phyloP scores from a whole-genome alignment of 2,797 vertebrate species.

The Bovichtus variegatus region DNA sequence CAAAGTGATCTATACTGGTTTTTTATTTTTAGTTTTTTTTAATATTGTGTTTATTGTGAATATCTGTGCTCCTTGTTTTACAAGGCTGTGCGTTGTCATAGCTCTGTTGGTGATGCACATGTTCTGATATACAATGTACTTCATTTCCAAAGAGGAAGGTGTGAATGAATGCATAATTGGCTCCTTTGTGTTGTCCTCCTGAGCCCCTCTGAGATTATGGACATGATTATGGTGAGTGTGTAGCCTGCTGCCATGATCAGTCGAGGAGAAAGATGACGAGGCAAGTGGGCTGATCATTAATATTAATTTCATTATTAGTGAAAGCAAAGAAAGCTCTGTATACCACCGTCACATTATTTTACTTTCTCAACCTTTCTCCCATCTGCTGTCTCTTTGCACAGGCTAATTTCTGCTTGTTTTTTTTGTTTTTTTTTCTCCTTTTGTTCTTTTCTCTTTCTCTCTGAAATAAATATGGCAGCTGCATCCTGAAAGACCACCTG shows the following conservation, averaged over 20 bases:
- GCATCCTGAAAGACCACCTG: constrained; percentile 46
- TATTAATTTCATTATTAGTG: constrained; percentile 43
- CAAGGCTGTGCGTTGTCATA: not conserved
- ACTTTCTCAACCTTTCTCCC: constrained; percentile 18
- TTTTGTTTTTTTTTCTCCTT: constrained; percentile 2
- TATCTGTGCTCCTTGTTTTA: constrained; percentile 12
- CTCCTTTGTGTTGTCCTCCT: constrained; percentile 17
- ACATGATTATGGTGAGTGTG: constrained; percentile 28
- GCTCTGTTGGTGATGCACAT: not conserved
- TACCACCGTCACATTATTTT: constrained; percentile 29
- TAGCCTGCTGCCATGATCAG: constrained; percentile 29
- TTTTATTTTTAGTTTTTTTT: not conserved
- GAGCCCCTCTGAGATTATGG: constrained; percentile 25
- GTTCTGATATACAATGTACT: constrained; percentile 30
- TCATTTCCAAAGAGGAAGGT: constrained; percentile 27
- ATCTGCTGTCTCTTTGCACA: constrained; percentile 38
- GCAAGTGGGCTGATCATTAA: constrained; percentile 46
- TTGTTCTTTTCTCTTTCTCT: constrained; percentile 12
- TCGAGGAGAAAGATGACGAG: constrained; percentile 37
- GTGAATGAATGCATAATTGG: constrained; percentile 31
- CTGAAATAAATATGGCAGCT: constrained; percentile 53
- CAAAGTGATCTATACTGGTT: not conserved
- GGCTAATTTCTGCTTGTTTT: constrained; percentile 20
- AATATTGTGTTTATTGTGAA: not conserved
- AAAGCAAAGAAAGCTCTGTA: constrained; percentile 28